Percentiles rank a stretch among this genome's conserved stretches.
Conservation (phyloP, 2,797 vertebrate genomes). For the Sebastolobus altivelis region DNA sequence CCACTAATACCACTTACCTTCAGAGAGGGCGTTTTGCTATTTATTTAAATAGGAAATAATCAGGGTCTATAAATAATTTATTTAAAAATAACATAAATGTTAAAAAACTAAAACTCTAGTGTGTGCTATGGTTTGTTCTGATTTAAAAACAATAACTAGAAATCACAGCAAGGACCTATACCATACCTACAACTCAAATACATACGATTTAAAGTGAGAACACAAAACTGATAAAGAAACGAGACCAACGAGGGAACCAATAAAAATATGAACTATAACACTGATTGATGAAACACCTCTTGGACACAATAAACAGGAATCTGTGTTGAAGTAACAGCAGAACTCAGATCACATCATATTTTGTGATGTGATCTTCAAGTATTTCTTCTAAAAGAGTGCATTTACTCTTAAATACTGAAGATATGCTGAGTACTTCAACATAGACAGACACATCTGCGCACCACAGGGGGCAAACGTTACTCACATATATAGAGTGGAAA, state of each 20-base stretch:
- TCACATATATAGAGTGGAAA: too few relatives aligned
- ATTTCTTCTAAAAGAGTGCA: too few relatives aligned
- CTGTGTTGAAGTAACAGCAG: too few relatives aligned
- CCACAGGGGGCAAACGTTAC: too few relatives aligned
- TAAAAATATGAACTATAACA: constrained; percentile 5
- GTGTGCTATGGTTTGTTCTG: background rate
- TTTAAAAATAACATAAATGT: constrained; percentile 1
- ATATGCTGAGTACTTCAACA: too few relatives aligned
- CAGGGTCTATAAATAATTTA: constrained; percentile 15
- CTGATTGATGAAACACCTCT: constrained; percentile 14
- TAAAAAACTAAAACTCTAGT: background rate
- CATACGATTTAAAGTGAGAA: too few relatives aligned
- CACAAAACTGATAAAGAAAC: constrained; percentile 12
- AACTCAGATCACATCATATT: too few relatives aligned
- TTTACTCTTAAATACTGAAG: too few relatives aligned
- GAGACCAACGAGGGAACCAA: constrained; percentile 12
- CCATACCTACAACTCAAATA: constrained; percentile 9
- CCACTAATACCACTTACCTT: constrained; percentile 39
- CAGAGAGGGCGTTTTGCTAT: background rate
- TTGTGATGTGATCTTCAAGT: too few relatives aligned
- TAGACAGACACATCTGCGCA: too few relatives aligned
- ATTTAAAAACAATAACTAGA: constrained; percentile 9
- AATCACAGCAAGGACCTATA: constrained; percentile 1
- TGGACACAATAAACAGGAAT: background rate
- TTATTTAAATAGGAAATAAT: constrained; percentile 34